Evolutionary conservation across 2,888 invertebrate genomes (phyloP), one percentile per base, ranked within the genome.

Genomic region (Ophioninae sp.): DNA sequence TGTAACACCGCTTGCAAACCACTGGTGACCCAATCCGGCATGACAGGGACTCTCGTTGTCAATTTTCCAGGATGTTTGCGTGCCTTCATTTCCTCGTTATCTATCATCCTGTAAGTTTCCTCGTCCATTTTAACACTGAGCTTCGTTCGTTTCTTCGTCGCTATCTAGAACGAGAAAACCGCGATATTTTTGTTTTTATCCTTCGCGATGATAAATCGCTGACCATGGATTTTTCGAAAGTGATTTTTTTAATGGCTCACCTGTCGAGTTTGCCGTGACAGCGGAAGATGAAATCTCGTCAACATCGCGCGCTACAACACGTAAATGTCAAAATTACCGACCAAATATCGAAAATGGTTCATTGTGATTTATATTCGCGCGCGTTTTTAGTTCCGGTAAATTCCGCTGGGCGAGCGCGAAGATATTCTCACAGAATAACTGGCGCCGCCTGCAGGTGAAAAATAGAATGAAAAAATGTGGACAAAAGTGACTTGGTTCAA

Each of bases 41-140:
- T 89, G 3, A 91, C 85, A 0, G 95, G 93, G 1, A 93, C 90
- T 87, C 93, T 94, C 0, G 94, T 92, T 85, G 94, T 94, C 0
- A 95, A 93, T 68, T 95, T 94, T 39, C 97, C 97, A 0, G 97
- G 96, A 93, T 97, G 97, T 81, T 95, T 94, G 74, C 95, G 94
- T 0, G 96, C 95, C 91, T 96, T 96, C 22, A 94, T 89, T 83
- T 92, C 93, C 80, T 94, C 92, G 56, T 94, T 94, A 68, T 94
- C 90, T 65, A 96, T 93, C 86, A 92, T 92, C 44, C 94, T 93
- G 76, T 93, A 91, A 5, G 95, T 89, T 68, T 88, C 91, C 39
- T 94, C 92, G 87, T 95, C 94, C n/a, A 95, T 92, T 86, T 94
- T 93, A 0, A 95, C 93, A 76, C 90, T 91, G 17, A 86, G 61